Evolutionary conservation across 2,888 invertebrate species (phyloP).

Genomic region (Drosophila lutescens): DNA sequence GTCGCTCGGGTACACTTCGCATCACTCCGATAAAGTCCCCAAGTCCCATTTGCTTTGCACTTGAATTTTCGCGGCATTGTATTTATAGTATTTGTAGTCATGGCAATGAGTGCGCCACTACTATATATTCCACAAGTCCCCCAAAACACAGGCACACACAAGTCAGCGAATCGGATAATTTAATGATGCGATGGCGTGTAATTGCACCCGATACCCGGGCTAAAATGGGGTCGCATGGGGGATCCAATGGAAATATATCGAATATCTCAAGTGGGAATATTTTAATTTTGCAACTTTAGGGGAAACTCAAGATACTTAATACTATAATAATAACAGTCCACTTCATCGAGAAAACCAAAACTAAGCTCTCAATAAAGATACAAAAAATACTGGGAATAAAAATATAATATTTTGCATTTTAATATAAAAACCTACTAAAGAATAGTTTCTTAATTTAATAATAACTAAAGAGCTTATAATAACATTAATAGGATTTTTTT

Average conservation of each 20-base stretch:
- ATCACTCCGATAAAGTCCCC: constrained; percentile 58
- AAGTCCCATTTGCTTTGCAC: constrained; percentile 65
- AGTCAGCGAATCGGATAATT: neutral
- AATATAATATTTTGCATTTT: too few species aligned
- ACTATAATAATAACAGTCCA: too few species aligned
- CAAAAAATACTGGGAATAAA: too few species aligned
- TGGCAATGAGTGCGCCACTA: constrained; percentile 23
- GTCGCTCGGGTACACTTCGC: constrained; percentile 45
- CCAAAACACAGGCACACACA: constrained; percentile 4
- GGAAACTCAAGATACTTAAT: too few species aligned
- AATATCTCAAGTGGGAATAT: neutral
- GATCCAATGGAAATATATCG: neutral
- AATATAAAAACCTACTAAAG: too few species aligned
- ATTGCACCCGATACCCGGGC: constrained; percentile 16
- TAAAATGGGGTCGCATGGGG: neutral
- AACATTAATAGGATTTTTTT: too few species aligned
- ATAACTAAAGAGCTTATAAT: too few species aligned
- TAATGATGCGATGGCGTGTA: constrained; percentile 14
- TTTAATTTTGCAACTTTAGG: neutral
- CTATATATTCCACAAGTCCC: constrained; percentile 6
- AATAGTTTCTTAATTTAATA: too few species aligned
- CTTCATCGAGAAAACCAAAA: too few species aligned
- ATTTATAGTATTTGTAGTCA: constrained; percentile 64
- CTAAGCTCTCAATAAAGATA: too few species aligned
- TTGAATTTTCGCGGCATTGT: constrained; percentile 56